These are phyloP conservation scores for Synergus laeviventris DNA, from an alignment of 2,888 invertebrate species.

Conservation along the genomic window DNA sequence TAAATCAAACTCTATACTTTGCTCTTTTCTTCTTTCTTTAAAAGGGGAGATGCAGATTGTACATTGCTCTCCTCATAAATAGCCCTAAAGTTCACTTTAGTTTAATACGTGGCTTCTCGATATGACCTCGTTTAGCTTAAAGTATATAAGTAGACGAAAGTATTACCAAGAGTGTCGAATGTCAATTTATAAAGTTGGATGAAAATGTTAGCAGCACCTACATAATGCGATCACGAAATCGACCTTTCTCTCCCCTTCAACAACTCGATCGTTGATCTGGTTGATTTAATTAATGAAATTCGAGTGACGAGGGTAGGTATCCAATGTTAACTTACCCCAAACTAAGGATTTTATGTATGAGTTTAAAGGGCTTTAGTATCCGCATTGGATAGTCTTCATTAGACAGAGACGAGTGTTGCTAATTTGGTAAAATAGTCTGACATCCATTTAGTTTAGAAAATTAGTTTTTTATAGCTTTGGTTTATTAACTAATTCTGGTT, in stretches of 20 bases:
- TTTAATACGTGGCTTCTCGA: slow-evolving; percentile 1
- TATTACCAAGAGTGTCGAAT: slow-evolving; percentile 31
- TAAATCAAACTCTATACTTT: not conserved
- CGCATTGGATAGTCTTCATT: slow-evolving; percentile 34
- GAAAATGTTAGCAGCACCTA: slow-evolving; percentile 37
- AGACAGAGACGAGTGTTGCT: not conserved
- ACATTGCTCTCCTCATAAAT: not conserved
- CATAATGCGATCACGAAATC: slow-evolving; percentile 38
- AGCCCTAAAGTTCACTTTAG: slow-evolving; percentile 20
- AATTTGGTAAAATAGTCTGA: not conserved
- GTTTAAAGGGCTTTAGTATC: slow-evolving; percentile 37
- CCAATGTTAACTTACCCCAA: slow-evolving; percentile 30
- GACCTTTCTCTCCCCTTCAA: slow-evolving; percentile 31
- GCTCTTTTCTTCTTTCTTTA: not conserved
- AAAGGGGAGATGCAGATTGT: not conserved
- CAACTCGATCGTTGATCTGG: slow-evolving; percentile 33
- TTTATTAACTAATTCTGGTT: too few relatives aligned
- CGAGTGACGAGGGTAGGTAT: slow-evolving; percentile 24
- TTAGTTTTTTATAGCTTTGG: too few relatives aligned
- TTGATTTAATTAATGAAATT: slow-evolving; percentile 40
- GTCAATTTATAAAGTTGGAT: slow-evolving; percentile 37
- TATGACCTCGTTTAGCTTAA: slow-evolving; percentile 14
- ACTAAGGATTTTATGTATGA: slow-evolving; percentile 13
- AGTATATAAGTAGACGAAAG: slow-evolving; percentile 3
- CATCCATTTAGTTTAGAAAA: not conserved